These are phyloP conservation scores for Pica pica DNA, from an alignment of 2,113 vertebrate genomes.

Conservation along the genomic window DNA sequence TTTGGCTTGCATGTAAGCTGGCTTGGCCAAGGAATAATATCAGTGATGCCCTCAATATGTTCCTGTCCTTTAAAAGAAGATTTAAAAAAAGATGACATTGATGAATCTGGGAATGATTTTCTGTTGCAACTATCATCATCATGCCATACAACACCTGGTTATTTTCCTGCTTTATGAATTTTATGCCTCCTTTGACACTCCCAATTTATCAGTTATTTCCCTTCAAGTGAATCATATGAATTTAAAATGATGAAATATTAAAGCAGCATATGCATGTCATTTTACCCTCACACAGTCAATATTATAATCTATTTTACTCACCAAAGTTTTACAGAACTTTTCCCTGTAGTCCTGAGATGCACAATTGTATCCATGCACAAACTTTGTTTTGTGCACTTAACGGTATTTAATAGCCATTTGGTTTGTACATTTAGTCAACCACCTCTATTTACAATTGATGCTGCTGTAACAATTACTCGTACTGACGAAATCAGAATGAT, in stretches of 20 bases:
- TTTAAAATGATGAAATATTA: not conserved
- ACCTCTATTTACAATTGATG: not conserved
- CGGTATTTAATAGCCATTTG: not conserved
- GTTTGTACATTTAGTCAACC: not conserved
- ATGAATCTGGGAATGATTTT: not conserved
- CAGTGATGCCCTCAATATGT: not conserved
- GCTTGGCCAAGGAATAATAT: not conserved
- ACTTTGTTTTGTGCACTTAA: not conserved
- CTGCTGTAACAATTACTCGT: not conserved
- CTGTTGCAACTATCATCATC: not conserved
- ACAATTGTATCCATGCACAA: accelerated
- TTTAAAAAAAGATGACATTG: not conserved
- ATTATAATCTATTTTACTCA: not conserved
- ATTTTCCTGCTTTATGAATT: not conserved
- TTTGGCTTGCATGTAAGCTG: not conserved
- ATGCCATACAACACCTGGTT: not conserved
- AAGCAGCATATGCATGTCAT: not conserved
- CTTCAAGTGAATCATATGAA: not conserved
- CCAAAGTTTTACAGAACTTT: not conserved
- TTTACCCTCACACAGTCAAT: not conserved
- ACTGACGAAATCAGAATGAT: not conserved
- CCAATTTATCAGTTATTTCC: not conserved
- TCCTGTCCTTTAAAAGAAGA: conserved; percentile 23
- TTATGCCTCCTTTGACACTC: not conserved
- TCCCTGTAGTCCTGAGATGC: accelerated